Conservation (phyloP, 2,797 vertebrate genomes). For the Epinephelus coioides region DNA sequence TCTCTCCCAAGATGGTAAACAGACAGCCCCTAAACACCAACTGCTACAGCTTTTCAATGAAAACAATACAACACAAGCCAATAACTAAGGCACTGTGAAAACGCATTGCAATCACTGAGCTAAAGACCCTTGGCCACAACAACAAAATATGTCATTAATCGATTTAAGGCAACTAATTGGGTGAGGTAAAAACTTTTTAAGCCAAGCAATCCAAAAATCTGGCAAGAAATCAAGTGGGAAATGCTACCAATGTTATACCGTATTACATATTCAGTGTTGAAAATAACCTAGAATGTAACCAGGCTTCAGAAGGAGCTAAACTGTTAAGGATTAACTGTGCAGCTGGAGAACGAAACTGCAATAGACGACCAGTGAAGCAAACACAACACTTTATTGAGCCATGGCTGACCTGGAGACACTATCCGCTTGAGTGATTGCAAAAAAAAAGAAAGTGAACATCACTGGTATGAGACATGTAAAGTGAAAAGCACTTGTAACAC, state of each 20-base stretch:
- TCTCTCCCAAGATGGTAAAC: neutral
- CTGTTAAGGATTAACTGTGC: neutral
- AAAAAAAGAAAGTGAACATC: neutral
- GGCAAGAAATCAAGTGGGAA: neutral
- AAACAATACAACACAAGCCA: neutral
- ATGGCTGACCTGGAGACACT: neutral
- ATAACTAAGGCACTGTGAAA: neutral
- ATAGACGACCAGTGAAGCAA: too few relatives aligned
- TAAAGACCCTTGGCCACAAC: neutral
- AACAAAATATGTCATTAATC: neutral
- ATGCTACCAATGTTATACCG: neutral
- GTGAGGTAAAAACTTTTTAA: neutral
- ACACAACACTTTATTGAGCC: neutral
- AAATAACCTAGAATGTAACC: neutral
- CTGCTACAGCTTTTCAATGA: neutral
- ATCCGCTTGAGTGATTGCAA: neutral
- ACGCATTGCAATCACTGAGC: too few relatives aligned
- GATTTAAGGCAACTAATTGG: neutral
- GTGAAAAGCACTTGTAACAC: neutral
- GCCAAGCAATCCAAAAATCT: neutral
- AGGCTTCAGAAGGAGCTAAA: neutral
- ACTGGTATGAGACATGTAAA: neutral
- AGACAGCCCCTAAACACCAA: neutral
- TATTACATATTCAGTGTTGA: neutral
- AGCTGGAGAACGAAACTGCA: neutral